A percentile compares a stretch with the other conserved stretches of the same genome.
Conservation (phyloP, 2,113 vertebrate genomes). For the Tychaedon coryphoeus region DNA sequence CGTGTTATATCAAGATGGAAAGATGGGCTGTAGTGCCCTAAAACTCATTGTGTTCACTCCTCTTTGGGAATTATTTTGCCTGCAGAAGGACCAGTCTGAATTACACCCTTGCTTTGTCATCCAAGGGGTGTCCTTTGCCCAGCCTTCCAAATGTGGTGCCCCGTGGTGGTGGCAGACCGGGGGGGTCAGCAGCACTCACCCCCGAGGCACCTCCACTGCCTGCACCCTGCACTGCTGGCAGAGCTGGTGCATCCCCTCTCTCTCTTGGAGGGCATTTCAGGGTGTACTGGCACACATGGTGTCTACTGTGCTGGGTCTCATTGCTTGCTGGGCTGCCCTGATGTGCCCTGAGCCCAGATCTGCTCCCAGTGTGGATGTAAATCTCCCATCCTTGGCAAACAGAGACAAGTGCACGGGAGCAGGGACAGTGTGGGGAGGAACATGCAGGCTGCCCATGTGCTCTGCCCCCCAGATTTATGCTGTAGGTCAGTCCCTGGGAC, state of each 20-base stretch:
- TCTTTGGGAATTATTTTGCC: neutral
- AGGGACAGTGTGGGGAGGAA: neutral
- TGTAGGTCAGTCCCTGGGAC: neutral
- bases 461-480: neutral
- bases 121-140: neutral
- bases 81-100: neutral
- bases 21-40: neutral
- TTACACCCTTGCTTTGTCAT: neutral
- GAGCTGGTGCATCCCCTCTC: rapidly evolving
- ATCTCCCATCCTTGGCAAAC: neutral
- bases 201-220: neutral
- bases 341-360: neutral
- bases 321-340: neutral
- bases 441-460: neutral
- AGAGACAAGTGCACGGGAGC: rapidly evolving
- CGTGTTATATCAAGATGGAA: rapidly evolving
- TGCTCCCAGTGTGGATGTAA: neutral
- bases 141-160: rapidly evolving
- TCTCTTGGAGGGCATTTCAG: neutral
- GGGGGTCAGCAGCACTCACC: neutral
- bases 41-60: neutral
- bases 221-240: rapidly evolving
- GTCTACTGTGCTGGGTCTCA: rapidly evolving
- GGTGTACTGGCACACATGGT: neutral
- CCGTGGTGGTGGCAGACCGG: neutral